Evolutionary conservation across 2,113 vertebrate genomes (phyloP), one percentile per base, ranked within the genome.

Genomic region (Pungitius pungitius): DNA sequence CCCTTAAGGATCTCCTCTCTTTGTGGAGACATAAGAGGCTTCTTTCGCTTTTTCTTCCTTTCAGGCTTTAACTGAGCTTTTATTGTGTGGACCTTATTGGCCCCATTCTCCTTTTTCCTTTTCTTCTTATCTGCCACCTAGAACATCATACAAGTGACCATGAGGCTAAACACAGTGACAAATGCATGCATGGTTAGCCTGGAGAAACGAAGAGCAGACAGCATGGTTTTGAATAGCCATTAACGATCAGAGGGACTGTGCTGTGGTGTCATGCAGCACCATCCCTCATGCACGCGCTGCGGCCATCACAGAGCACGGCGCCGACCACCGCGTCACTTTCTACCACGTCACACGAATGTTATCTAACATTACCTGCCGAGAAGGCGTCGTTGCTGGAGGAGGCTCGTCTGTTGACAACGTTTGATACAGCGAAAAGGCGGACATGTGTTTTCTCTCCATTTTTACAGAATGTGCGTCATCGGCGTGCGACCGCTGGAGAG

Each of bases 361-460:
- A 0, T 73, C 11, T 3, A 54, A 54, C 22, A 26, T 3, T 91
- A 94, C 94, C 92, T 85, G 77, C 6, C 52, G 26, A 0, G 45
- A 3, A 17, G 77, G 8, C 37, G 78, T 81, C 42, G 84, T 82
- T 14, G 30, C 51, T 3, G 84, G 55, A 26, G 83, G 56, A 59
- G 74, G 3, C 2, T 6, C 3, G 1, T 80, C 71, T 51, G 49
- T 0, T 33, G 80, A 39, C 10, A 93, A 0, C 3, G 77, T 81
- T 35, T 92, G 80, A 85, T 94, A 95, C 39, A 92, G 58, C 20
- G 82, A 82, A 81, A 94, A 92, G 0, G 94, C 93, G 1, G 94
- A 94, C 93, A 92, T 89, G 84, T 85, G 90, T 92, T 87, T 88
- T 37, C 72, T 77, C 74, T 93, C 92, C 93, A 94, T 93, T 75